Base-by-base conservation (phyloP, 92 coral and sea anemone genomes). In the Palythoa caribaeorum region DNA sequence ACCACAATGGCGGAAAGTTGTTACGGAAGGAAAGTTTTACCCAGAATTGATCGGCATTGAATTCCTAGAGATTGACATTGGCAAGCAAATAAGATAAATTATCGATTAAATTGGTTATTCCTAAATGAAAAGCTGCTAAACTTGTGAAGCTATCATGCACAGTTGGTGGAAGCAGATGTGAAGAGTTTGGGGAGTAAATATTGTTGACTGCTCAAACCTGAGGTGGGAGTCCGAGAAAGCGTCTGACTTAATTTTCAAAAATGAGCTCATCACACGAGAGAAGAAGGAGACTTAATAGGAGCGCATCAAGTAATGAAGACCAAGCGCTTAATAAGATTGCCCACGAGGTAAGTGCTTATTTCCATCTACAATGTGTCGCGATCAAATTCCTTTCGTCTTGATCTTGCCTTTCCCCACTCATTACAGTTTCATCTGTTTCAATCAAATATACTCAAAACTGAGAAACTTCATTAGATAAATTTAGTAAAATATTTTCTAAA, bases 281-380 rank as follows among this genome's bases (percentile, higher is more conserved):
- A 76, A 91, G 99, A 65, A 93, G 99, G 71, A 93, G 98, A 87
- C 96, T 96, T 50, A 81, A 94, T 51, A 89, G 94, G 79, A 80
- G 92, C 35, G 91, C 98, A 37, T 94, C 99, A 9, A 93, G 97
- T 51, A 91, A 98, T 17, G 99, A 97, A 78, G 99, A 97, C 88
- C 99, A 97, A 87, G 98, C 99, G 53, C 75, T 97, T 77, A 97
- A 97, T 91, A 98, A 97, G 88, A 97, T 97, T 77, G 99, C 99
- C 17, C 92, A 94, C 48, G 99, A 97, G 96, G 99, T 97, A 90
- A 87, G 98, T 53, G 16, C 28, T 52, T 16, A 57, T 48, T n/a
- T 21, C 60, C 54, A 11, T 16, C 20, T 69, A 12, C 47, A 44
- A 62, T 62, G 60, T 76, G 92, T 76, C 54, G 39, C 63, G 69